A percentile compares a stretch with the other conserved stretches of the same genome.
Conservation (phyloP, 2,797 vertebrate genomes). For the Phaenicophaeus curvirostris region DNA sequence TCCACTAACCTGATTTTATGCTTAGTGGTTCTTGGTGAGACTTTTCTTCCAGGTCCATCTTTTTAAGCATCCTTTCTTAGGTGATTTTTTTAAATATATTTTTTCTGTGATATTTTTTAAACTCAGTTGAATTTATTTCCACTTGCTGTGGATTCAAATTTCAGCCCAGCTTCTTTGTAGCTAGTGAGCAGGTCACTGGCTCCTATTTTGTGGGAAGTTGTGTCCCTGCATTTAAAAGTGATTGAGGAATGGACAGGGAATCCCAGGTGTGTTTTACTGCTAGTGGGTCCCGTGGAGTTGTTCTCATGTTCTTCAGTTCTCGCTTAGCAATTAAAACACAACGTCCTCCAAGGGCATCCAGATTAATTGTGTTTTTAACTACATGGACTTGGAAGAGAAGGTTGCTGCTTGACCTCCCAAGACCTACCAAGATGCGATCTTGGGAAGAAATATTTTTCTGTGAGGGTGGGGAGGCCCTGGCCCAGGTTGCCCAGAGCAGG, state of each 20-base stretch:
- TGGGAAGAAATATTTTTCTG: too few species aligned
- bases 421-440: too few species aligned
- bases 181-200: background rate
- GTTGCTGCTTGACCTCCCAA: background rate
- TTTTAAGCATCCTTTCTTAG: background rate
- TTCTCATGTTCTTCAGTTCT: background rate
- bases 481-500: too few species aligned
- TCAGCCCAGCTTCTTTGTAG: background rate
- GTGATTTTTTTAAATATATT: background rate
- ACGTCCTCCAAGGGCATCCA: background rate
- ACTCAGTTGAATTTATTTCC: background rate
- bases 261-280: background rate
- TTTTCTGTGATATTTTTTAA: background rate
- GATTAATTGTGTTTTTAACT: background rate
- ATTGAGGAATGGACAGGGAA: background rate
- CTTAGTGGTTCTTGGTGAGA: conserved; percentile 5
- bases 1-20: conserved; percentile 48
- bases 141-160: conserved; percentile 12
- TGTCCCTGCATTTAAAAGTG: background rate
- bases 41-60: background rate
- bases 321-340: background rate
- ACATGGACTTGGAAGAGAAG: background rate
- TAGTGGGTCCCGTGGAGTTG: background rate
- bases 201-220: conserved; percentile 5
- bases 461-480: too few species aligned